Conservation (phyloP, 2,113 vertebrate genomes). For the Podarcis raffonei region DNA sequence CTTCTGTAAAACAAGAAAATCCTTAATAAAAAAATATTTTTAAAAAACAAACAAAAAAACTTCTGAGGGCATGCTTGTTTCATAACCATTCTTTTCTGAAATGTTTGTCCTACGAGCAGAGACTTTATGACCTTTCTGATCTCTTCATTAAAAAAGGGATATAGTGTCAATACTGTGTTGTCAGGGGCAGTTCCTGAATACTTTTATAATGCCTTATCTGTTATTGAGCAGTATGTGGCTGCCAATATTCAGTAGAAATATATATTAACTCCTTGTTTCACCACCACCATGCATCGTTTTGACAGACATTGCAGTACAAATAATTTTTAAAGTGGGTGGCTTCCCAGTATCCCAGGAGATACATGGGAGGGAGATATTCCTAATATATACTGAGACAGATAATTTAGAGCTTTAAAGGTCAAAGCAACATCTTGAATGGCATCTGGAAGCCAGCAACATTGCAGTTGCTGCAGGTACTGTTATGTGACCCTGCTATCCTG, state of each 20-base stretch:
- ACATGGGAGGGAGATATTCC: not conserved
- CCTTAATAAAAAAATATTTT: no score
- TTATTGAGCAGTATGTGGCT: not conserved
- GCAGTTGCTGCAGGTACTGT: not conserved
- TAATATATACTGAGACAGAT: not conserved
- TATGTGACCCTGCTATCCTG: not conserved
- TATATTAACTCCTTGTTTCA: not conserved
- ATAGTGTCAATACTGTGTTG: slow-evolving; percentile 25
- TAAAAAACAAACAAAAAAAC: no score
- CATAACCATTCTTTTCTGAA: slow-evolving; percentile 14
- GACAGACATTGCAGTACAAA: not conserved
- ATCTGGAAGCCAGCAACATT: not conserved
- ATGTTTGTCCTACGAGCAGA: not conserved
- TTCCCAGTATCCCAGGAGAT: not conserved
- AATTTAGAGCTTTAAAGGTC: not conserved
- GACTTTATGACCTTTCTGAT: slow-evolving; percentile 39
- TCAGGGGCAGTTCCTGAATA: not conserved
- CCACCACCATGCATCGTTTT: not conserved
- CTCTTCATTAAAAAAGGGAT: not conserved
- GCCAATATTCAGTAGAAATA: not conserved
- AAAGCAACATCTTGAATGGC: not conserved
- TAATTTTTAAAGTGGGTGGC: not conserved
- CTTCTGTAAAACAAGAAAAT: no score
- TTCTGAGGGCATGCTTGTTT: not conserved
- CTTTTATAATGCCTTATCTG: not conserved